A percentile compares a stretch with the other conserved stretches of the same genome.
These are phyloP conservation scores for Tragelaphus scriptus DNA, from an alignment of 2,113 vertebrate species.

Conservation along the genomic window DNA sequence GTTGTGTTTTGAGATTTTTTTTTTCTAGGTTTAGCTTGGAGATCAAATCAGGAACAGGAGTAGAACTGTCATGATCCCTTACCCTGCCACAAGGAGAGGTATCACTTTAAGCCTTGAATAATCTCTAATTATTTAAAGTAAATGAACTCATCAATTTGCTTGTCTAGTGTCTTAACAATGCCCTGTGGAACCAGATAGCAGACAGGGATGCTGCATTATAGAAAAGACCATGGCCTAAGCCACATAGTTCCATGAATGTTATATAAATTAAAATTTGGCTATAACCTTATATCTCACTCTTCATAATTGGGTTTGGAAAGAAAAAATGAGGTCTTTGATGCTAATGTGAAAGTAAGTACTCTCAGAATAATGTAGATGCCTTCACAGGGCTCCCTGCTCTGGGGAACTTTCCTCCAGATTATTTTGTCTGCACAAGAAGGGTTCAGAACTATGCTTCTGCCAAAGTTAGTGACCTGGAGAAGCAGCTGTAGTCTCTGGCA, in stretches of 20 bases:
- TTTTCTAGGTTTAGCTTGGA: background rate
- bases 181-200: background rate
- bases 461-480: background rate
- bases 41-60: background rate
- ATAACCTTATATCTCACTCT: background rate
- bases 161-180: background rate
- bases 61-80: background rate
- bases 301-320: background rate
- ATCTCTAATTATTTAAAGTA: background rate
- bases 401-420: background rate
- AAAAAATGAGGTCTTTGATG: slow-evolving; percentile 16
- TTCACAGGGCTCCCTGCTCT: background rate
- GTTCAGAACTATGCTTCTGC: background rate
- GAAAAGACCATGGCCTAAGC: background rate
- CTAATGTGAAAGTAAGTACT: background rate
- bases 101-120: background rate
- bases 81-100: background rate
- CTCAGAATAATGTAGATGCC: background rate
- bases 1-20: background rate
- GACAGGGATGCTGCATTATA: background rate
- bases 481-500: background rate
- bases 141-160: background rate
- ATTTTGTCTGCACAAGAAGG: background rate
- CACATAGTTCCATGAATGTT: background rate
- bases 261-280: background rate